Conservation (phyloP, 2,797 vertebrate genomes). For the Leptoclinus maculatus region DNA sequence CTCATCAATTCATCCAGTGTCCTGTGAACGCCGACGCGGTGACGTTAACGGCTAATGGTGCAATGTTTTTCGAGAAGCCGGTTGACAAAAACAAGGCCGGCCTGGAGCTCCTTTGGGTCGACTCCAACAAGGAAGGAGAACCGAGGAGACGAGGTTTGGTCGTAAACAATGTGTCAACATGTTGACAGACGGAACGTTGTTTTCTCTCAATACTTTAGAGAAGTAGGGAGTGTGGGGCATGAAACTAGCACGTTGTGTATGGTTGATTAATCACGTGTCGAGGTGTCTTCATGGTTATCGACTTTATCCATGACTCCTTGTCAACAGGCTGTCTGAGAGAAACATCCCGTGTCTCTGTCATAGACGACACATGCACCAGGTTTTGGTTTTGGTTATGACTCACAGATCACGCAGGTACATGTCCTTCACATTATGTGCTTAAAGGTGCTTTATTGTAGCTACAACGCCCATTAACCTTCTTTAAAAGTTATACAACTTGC, state of each 20-base stretch:
- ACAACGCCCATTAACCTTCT: conserved; percentile 4
- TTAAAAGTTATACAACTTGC: not conserved
- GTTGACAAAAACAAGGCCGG: conserved; percentile 70
- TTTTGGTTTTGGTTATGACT: conserved; percentile 58
- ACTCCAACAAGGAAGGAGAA: conserved; percentile 40
- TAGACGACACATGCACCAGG: not conserved
- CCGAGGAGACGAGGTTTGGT: conserved; percentile 10
- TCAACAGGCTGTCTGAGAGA: not conserved
- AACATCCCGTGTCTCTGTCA: not conserved
- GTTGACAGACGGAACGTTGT: not conserved
- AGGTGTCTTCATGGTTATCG: not conserved
- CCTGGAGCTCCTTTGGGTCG: conserved; percentile 56
- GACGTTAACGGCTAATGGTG: conserved; percentile 33
- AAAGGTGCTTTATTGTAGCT: not conserved
- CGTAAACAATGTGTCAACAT: not conserved
- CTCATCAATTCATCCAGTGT: not conserved
- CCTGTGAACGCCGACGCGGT: not conserved
- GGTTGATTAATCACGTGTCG: not conserved
- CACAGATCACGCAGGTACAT: conserved; percentile 24
- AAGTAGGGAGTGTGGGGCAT: not conserved
- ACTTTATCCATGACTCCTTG: not conserved
- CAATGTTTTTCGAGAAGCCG: conserved; percentile 51
- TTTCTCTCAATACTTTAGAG: not conserved
- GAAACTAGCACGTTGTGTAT: not conserved
- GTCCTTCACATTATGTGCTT: not conserved